phyloP scores from a whole-genome alignment of 1,140 invertebrate genomes.

The Gonatopus flavifemur region DNA sequence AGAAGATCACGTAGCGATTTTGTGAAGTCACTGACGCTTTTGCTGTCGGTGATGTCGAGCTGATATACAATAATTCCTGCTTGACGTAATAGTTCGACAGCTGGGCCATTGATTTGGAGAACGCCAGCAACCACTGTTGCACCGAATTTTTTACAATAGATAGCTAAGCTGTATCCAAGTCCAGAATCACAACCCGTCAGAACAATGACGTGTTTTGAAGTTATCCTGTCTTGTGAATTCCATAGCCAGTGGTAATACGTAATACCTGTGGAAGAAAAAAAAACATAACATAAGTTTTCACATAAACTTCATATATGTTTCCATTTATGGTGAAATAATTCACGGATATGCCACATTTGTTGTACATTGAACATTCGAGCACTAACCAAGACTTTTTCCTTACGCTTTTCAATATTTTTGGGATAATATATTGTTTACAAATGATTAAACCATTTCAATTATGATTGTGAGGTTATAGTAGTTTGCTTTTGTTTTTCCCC shows the following conservation, averaged over 20 bases:
- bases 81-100: conserved; percentile 54
- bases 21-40: conserved; percentile 60
- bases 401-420: too few species aligned
- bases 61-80: conserved; percentile 54
- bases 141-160: conserved; percentile 63
- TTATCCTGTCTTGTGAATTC: conserved; percentile 4
- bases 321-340: too few species aligned
- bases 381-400: too few species aligned
- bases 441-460: too few species aligned
- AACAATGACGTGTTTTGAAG: conserved; percentile 60
- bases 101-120: conserved; percentile 58
- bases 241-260: conserved; percentile 3
- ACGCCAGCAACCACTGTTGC: conserved; percentile 73
- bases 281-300: too few species aligned
- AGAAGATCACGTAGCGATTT: conserved; percentile 50
- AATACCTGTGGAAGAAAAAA: conserved; percentile 13
- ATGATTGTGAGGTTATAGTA: too few species aligned
- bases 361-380: too few species aligned
- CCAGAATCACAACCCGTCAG: conserved; percentile 84
- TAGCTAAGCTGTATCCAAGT: conserved; percentile 74
- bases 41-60: conserved; percentile 69
- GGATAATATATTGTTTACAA: too few species aligned
- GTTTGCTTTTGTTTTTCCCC: too few species aligned
- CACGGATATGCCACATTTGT: too few species aligned
- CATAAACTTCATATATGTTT: too few species aligned